Evolutionary conservation across 2,888 invertebrate species (phyloP).

Genomic region (Griposia aprilina): DNA sequence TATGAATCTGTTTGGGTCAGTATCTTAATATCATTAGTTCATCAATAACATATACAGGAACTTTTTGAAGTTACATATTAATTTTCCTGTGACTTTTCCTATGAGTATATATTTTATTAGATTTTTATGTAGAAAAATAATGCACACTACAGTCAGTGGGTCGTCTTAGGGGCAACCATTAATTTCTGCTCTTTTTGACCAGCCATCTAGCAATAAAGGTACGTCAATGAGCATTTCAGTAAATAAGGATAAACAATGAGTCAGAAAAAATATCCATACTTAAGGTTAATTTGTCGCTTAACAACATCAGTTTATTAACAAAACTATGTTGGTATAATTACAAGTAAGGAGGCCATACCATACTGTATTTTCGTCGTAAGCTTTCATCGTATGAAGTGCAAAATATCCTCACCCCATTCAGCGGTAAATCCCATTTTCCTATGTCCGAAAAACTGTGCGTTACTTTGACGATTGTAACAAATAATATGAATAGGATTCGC

Average conservation of each 20-base stretch:
- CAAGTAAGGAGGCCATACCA: not conserved
- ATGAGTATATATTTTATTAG: not conserved
- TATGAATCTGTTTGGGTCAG: not conserved
- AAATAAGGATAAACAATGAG: conserved; percentile 24
- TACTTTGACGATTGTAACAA: conserved; percentile 77
- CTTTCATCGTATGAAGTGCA: conserved; percentile 5
- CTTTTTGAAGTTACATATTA: not conserved
- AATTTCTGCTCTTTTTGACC: not conserved
- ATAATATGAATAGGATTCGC: conserved; percentile 77
- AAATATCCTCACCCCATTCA: conserved; percentile 87
- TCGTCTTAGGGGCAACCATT: no score
- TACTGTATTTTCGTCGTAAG: conserved; percentile 1
- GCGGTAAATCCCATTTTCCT: conserved; percentile 92
- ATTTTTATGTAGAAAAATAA: not conserved
- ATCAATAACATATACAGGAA: not conserved
- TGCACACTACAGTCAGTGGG: not conserved
- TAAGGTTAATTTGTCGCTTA: not conserved
- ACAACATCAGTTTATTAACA: conserved; percentile 5
- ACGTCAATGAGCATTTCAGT: conserved; percentile 5
- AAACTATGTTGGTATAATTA: not conserved
- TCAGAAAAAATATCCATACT: conserved; percentile 23
- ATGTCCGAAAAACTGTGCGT: conserved; percentile 90
- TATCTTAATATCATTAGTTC: not conserved
- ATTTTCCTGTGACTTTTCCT: conserved; percentile 18
- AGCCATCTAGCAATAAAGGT: conserved; percentile 4